Conservation (phyloP, 2,797 vertebrate species). For the Coregonus ussuriensis region DNA sequence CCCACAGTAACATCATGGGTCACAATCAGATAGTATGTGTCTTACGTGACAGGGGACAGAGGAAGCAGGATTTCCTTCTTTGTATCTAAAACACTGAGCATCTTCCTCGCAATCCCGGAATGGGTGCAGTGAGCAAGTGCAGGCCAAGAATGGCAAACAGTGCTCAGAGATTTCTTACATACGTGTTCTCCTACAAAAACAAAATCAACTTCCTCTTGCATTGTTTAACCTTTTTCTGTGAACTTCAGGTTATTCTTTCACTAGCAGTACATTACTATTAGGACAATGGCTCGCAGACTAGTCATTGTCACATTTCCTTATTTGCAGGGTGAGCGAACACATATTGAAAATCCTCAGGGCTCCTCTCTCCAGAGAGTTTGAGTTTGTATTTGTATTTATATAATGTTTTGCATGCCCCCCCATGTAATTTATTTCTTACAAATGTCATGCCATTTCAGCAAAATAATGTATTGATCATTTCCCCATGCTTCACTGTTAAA, state of each 20-base stretch:
- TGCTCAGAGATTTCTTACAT: neutral
- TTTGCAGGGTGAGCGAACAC: neutral
- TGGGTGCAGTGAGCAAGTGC: neutral
- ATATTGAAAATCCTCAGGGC: constrained; percentile 26
- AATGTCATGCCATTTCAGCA: constrained; percentile 60
- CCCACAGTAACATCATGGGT: neutral
- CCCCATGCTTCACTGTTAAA: constrained; percentile 9
- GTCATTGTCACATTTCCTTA: constrained; percentile 7
- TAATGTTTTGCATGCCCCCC: constrained; percentile 9
- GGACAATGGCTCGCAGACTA: neutral
- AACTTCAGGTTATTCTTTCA: neutral
- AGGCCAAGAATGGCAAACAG: neutral
- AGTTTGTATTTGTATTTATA: constrained; percentile 4
- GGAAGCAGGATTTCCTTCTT: neutral
- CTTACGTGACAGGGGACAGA: neutral
- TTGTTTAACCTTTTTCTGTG: neutral
- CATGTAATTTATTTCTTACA: constrained; percentile 47
- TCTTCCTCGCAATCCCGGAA: neutral
- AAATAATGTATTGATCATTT: constrained; percentile 48
- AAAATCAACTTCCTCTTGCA: neutral
- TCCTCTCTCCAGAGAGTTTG: neutral
- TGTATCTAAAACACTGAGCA: neutral
- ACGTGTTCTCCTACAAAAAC: neutral
- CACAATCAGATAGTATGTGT: neutral
- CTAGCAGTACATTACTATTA: neutral